Evolutionary conservation across 2,113 vertebrate genomes (phyloP).

Genomic region (Dromaius novaehollandiae): DNA sequence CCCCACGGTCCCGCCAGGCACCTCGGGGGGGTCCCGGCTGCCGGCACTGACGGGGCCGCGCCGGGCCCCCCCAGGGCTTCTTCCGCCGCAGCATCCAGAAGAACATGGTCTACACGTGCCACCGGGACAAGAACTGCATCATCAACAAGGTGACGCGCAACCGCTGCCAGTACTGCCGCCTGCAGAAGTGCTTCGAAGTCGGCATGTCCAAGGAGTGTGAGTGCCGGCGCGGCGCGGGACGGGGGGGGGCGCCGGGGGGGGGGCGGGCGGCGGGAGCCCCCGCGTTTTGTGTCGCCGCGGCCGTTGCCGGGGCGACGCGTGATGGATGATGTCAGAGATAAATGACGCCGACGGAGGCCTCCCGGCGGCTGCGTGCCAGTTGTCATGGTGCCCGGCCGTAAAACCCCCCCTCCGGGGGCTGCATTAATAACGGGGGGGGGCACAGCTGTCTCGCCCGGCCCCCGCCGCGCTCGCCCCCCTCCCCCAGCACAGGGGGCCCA

Average conservation of each 20-base stretch:
- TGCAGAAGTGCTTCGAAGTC: constrained; percentile 99
- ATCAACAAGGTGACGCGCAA: constrained; percentile 99
- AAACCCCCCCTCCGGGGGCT: constrained; percentile 2
- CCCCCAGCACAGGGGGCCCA: neutral
- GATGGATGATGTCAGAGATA: constrained; percentile 85
- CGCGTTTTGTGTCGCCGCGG: constrained; percentile 67
- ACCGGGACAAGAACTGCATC: constrained; percentile 97
- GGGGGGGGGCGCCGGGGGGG: neutral
- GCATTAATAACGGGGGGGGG: neutral
- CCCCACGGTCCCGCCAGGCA: no score
- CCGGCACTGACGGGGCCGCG: fast-evolving
- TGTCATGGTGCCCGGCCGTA: constrained; percentile 76
- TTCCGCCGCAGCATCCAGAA: constrained; percentile 98
- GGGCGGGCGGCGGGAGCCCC: constrained; percentile 17
- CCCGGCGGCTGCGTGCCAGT: constrained; percentile 74
- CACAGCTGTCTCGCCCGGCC: neutral
- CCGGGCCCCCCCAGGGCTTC: constrained; percentile 85
- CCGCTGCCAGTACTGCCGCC: constrained; percentile 98
- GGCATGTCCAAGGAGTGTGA: constrained; percentile 99
- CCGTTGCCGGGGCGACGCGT: constrained; percentile 73
- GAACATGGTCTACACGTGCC: constrained; percentile 99
- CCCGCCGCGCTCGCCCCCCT: neutral
- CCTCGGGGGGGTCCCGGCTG: no score
- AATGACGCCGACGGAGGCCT: constrained; percentile 77
- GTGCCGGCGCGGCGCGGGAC: constrained; percentile 57